These are phyloP conservation scores for Sceliomorpha sp. DNA, from an alignment of 2,888 invertebrate genomes.

Conservation along the genomic window DNA sequence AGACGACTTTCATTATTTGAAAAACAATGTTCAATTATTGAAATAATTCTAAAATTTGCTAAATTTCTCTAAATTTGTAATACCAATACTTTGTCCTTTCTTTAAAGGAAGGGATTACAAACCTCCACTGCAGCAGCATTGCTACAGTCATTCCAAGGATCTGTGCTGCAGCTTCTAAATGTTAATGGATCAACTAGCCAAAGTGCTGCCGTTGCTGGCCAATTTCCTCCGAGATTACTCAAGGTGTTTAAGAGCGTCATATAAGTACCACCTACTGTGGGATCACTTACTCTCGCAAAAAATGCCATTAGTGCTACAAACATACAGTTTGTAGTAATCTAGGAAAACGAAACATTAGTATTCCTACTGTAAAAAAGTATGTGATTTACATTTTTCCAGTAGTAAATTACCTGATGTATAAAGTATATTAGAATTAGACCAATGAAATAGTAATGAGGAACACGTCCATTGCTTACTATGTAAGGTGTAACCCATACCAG, in stretches of 20 bases:
- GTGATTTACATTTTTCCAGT: background rate
- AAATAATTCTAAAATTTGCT: too few species aligned
- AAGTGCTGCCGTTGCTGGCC: conserved; percentile 95
- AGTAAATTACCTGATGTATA: conserved; percentile 89
- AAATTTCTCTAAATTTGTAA: too few species aligned
- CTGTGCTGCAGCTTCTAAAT: conserved; percentile 86
- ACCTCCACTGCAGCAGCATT: conserved; percentile 85
- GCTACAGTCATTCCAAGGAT: conserved; percentile 84
- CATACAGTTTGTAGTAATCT: conserved; percentile 97
- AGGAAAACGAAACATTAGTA: conserved; percentile 65
- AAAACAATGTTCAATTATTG: too few species aligned
- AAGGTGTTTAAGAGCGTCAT: conserved; percentile 99
- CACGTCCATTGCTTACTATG: conserved; percentile 84
- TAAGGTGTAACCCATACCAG: conserved; percentile 93
- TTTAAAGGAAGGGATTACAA: too few species aligned
- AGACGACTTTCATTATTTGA: too few species aligned
- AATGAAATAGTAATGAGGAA: conserved; percentile 88
- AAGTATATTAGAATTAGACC: conserved; percentile 89
- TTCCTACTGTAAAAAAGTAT: conserved; percentile 8
- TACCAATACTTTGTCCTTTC: too few species aligned
- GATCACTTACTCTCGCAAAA: conserved; percentile 98
- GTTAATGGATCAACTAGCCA: conserved; percentile 96
- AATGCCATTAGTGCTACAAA: conserved; percentile 99
- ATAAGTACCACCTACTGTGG: conserved; percentile 98
- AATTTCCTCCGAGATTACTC: conserved; percentile 97